These are phyloP conservation scores for Pseudococcus jackbeardsleyi DNA, from an alignment of 2,888 invertebrate species.

Conservation along the genomic window DNA sequence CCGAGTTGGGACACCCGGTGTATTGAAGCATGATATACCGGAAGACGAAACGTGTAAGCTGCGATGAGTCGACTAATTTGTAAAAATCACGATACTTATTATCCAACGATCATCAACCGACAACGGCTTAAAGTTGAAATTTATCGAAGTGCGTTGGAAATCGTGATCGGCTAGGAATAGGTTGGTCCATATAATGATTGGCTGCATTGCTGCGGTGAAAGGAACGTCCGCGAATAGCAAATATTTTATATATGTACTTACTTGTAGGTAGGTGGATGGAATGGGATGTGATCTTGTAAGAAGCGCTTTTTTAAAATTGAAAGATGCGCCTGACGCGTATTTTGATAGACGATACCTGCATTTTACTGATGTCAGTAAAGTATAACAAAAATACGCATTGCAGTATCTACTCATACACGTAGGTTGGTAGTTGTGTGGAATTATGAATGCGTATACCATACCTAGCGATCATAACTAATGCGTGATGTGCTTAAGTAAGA, in stretches of 20 bases:
- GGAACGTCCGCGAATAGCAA: background rate
- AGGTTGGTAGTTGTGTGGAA: background rate
- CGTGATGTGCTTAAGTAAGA: background rate
- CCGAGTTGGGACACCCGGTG: too few species aligned
- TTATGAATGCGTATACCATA: background rate
- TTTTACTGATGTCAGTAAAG: background rate
- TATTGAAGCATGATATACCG: background rate
- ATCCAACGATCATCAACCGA: background rate
- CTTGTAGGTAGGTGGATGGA: too few species aligned
- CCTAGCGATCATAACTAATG: background rate
- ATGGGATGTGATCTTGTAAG: conserved; percentile 15
- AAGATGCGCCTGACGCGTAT: background rate
- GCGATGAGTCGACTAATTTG: background rate
- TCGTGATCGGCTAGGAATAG: background rate
- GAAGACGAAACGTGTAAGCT: background rate
- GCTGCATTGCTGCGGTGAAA: background rate
- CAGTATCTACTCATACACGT: background rate
- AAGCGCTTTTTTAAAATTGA: background rate
- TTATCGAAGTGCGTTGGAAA: background rate
- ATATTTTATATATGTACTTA: background rate
- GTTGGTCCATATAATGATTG: background rate
- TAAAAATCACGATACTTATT: background rate
- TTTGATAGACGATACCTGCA: too few species aligned
- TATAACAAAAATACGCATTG: background rate
- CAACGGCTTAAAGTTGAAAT: background rate